Conservation (phyloP, 2,888 invertebrate species). For the Hypomecis punctinalis region DNA sequence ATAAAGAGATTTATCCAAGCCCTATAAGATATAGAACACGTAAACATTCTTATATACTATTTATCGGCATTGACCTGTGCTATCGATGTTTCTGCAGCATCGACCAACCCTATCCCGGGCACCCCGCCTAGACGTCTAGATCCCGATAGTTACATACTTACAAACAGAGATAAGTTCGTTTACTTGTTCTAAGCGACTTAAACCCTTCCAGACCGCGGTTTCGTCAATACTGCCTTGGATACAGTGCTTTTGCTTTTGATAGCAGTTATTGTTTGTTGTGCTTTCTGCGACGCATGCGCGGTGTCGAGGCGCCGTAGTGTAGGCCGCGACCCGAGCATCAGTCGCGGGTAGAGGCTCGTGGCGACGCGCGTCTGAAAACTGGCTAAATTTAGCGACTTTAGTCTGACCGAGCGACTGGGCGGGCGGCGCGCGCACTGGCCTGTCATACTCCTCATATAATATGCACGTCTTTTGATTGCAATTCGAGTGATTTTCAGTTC, state of each 20-base stretch:
- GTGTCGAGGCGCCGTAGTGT: slow-evolving; percentile 39
- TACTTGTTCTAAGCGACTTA: slow-evolving; percentile 13
- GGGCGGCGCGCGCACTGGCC: slow-evolving; percentile 77
- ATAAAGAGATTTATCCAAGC: too few species aligned
- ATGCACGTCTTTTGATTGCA: slow-evolving; percentile 48
- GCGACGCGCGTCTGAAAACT: slow-evolving; percentile 61
- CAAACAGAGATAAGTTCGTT: background rate
- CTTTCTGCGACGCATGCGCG: slow-evolving; percentile 66
- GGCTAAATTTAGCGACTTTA: slow-evolving; percentile 58
- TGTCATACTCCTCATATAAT: slow-evolving; percentile 44
- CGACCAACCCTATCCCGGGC: background rate
- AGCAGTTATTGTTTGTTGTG: slow-evolving; percentile 61
- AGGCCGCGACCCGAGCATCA: slow-evolving; percentile 49
- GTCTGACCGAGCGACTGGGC: slow-evolving; percentile 57
- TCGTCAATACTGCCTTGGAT: slow-evolving; percentile 65
- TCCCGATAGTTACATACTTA: slow-evolving; percentile 5
- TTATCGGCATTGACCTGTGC: too few species aligned
- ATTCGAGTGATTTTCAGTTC: slow-evolving; percentile 27
- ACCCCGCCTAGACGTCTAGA: slow-evolving; percentile 1
- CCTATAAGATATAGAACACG: too few species aligned
- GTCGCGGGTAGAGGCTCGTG: slow-evolving; percentile 60
- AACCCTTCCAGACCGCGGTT: slow-evolving; percentile 42
- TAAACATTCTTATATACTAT: too few species aligned
- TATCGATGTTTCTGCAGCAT: too few species aligned
- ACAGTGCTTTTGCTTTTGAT: slow-evolving; percentile 43